Base-by-base conservation (phyloP, 2,113 vertebrate species). In the Dasyornis broadbenti region DNA sequence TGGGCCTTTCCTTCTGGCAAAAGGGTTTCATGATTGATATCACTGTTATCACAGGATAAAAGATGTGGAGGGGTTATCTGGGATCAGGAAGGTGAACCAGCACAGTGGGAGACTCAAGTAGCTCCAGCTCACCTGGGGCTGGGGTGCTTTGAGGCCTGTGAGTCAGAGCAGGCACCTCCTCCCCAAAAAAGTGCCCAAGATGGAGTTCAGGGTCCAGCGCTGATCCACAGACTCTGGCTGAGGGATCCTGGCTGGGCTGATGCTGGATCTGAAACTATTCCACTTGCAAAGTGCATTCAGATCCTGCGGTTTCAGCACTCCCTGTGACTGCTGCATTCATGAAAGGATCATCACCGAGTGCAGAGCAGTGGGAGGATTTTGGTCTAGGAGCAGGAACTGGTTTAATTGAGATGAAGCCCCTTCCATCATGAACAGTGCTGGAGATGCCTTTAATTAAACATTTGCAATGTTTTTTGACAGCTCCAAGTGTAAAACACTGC, bases 121-220 rank as follows among this genome's bases (percentile, higher is more conserved):
- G 16, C 45, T 77, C 35, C 71, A 53, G 28, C 27, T 53, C 61
- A 40, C 5, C 15, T 0, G 0, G 24, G 45, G 21, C 24, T 80
- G 31, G 13, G 54, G 18, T 61, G 8, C 18, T 39, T 47, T 15
- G 31, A 45, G 35, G 8, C 4, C 24, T 69, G 54, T 40, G 59
- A 65, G 61, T 47, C 64, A 77, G 21, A 78, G 16, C 0, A 0
- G 33, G 15, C 3, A 1, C 56, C 33, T 77, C 18, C 19, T 86
- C 35, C 3, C 5, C 5, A n/a, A 14, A 69, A 87, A 22, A 7
- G 3, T 9, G 57, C 44, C 72, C 15, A 23, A 4, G 63, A 14
- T 23, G 0, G 4, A 82, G 52, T 31, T 71, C 63, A 60, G 66
- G 54, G 40, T 5, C 54, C 0, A 0, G 8, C 44, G 26, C 33